Evolutionary conservation across 2,797 vertebrate genomes (phyloP), one percentile per base, ranked within the genome.

Genomic region (Sphenopsis melanotis): DNA sequence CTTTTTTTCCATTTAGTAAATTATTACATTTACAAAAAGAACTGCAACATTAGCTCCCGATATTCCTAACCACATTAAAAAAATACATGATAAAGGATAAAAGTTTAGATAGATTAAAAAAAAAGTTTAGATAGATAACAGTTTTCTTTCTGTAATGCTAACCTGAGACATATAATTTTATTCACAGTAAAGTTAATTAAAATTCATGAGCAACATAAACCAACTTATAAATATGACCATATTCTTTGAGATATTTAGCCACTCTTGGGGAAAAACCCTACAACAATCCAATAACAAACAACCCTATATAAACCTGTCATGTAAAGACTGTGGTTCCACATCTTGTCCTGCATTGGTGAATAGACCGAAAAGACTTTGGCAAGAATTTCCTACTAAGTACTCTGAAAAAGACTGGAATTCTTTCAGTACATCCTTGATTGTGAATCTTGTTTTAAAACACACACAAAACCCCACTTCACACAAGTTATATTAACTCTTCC

Each of bases 181-280:
- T 57, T 89, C 59, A 55, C 12, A 57, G 7, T 68, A 74, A 32
- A 20, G 18, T 42, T 70, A 74, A 53, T 59, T 83, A 79, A 75
- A 92, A 44, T 42, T 70, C 5, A 52, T 39, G 19, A 80, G 4
- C 4, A 59, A n/a, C 2, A 1, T 60, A 64, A 91, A 87, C 0
- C 4, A 55, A 52, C 4, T 49, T 76, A 50, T 12, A 85, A 90
- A 71, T 41, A 60, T 11, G 3, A 9, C 5, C 60, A 7, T 36
- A 63, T 34, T 68, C 56, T 75, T 61, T 70, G 9, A 53, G 19
- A 18, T 34, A 56, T n/a, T 84, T 91, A 85, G 53, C 26, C 4
- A 50, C 5, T 2, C 4, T 26, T 16, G 3, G 7, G 4, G 1
- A 10, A 57, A 41, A 24, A 10, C 0, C 2, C 6, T 26, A 6